Percentiles rank a stretch among this genome's conserved stretches.
Conservation (phyloP, 2,113 vertebrate species). For the Agelaius tricolor region DNA sequence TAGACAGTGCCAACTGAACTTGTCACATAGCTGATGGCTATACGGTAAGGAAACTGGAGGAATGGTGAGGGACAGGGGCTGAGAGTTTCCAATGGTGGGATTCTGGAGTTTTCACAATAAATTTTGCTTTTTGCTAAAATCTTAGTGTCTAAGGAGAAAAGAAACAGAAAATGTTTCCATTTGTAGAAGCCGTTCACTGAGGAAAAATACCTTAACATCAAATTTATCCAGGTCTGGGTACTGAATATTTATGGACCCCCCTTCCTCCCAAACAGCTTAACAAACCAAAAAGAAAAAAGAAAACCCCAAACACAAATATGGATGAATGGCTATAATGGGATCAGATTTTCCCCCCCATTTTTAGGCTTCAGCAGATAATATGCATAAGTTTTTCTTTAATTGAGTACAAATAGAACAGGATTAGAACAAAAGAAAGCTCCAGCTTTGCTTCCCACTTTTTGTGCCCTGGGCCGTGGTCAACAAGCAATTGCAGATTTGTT, state of each 20-base stretch:
- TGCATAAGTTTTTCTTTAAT: background rate
- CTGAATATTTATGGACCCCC: background rate
- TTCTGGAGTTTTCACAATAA: background rate
- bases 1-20: background rate
- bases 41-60: background rate
- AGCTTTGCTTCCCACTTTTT: background rate
- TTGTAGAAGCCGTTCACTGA: background rate
- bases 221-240: background rate
- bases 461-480: background rate
- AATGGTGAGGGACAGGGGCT: background rate
- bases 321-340: background rate
- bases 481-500: background rate
- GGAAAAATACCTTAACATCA: background rate
- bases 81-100: background rate
- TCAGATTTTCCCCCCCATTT: background rate
- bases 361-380: background rate
- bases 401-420: background rate
- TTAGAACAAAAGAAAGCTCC: background rate
- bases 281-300: background rate
- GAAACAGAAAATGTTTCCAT: background rate
- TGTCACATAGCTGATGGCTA: background rate
- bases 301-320: background rate
- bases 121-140: background rate
- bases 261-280: background rate
- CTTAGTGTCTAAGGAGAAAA: background rate